phyloP scores from a whole-genome alignment of 2,113 vertebrate genomes.

The Sinosuthora webbiana region DNA sequence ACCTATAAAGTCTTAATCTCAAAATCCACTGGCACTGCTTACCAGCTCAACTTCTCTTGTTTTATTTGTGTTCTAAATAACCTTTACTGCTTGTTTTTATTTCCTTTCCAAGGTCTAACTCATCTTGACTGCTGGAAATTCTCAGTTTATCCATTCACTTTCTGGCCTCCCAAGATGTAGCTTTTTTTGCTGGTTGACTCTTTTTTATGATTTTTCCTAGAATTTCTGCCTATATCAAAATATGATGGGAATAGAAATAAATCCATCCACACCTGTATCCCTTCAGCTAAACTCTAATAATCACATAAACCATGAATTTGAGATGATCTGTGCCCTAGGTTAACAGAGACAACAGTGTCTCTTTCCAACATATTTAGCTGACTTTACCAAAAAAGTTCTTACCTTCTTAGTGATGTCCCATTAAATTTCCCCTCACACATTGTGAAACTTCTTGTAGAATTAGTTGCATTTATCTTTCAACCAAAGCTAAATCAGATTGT shows the following conservation, averaged over 20 bases:
- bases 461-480: background rate
- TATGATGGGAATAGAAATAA: background rate
- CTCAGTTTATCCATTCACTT: background rate
- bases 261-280: background rate
- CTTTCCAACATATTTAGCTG: background rate
- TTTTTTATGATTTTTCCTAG: background rate
- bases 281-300: background rate
- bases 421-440: background rate
- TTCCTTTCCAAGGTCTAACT: background rate
- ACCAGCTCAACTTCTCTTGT: background rate
- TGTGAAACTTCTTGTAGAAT: background rate
- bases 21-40: background rate
- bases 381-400: background rate
- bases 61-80: conserved; percentile 15
- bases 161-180: background rate
- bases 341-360: background rate
- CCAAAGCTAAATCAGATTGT: background rate
- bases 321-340: background rate
- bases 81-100: background rate
- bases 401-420: accelerated
- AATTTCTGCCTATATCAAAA: background rate
- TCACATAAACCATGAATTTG: background rate
- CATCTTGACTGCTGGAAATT: background rate
- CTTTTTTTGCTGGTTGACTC: background rate
- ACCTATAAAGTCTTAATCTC: background rate